These are phyloP conservation scores for human DNA, from an alignment of 2,113 vertebrate species.

Conservation along the genomic window DNA sequence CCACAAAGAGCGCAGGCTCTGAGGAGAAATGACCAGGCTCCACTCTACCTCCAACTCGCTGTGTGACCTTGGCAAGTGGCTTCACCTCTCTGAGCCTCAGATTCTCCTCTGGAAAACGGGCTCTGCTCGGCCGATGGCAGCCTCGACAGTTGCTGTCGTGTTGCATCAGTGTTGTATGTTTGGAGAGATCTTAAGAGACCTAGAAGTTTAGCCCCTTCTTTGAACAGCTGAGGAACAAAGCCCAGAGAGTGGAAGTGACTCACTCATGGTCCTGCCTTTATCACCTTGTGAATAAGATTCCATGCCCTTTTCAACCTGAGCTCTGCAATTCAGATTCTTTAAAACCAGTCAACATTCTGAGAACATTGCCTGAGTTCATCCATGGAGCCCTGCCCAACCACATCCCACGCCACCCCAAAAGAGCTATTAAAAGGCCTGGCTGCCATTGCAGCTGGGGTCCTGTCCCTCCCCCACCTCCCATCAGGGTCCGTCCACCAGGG, in stretches of 20 bases:
- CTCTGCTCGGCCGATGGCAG: not conserved
- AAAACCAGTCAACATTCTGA: not conserved
- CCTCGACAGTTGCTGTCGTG: accelerated
- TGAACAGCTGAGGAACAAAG: not conserved
- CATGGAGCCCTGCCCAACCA: not conserved
- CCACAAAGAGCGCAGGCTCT: not conserved
- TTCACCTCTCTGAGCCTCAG: not conserved
- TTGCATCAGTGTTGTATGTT: too few species aligned
- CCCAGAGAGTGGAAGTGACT: not conserved
- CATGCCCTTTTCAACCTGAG: not conserved
- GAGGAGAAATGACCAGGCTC: not conserved
- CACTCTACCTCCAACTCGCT: not conserved
- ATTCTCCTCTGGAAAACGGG: not conserved
- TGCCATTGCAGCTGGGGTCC: not conserved
- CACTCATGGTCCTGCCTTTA: not conserved
- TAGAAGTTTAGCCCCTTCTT: not conserved
- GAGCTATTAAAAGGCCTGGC: not conserved
- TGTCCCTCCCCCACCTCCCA: not conserved
- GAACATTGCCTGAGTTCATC: not conserved
- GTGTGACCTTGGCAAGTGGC: not conserved
- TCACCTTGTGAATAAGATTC: not conserved
- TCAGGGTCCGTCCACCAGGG: not conserved
- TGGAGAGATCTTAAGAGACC: not conserved
- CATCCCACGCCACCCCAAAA: not conserved
- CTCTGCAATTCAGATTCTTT: not conserved